Evolutionary conservation across 2,113 vertebrate genomes (phyloP), one percentile per base, ranked within the genome.

Genomic region (Pitta sordida): DNA sequence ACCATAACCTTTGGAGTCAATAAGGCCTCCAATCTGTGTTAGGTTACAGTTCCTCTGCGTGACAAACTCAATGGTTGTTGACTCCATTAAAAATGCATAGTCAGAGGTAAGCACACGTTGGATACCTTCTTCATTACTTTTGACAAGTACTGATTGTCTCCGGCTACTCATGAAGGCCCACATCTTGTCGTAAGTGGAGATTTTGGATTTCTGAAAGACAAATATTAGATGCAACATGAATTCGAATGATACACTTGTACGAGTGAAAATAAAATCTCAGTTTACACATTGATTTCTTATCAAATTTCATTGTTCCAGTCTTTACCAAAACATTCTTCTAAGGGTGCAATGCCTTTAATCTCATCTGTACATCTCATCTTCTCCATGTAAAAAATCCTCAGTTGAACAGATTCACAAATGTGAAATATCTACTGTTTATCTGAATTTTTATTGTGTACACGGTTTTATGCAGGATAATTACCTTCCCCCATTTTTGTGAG

Each of bases 111-210:
- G 98, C 74, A 99, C 99, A 3, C 99, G 98, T 76, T 99, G 98
- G 93, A 99, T 99, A 32, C 99, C 99, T 96, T 99, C 99, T 91
- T 99, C 99, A 30, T 99, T 98, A 80, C 98, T 99, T 97, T 99
- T 99, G 94, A 99, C 99, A 97, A 99, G 99, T 82, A 99, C 99
- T 3, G 99, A 98, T 96, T 99, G 99, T 75, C 98, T 98, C 64
- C 99, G 98, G 96, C 99, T 99, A 97, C 99, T 99, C 99, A 99
- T 99, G 95, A 99, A 99, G 87, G 99, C 99, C 99, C 99, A 99
- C 99, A 99, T 99, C 98, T 99, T 99, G 92, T 99, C 99, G 10
- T 99, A 99, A 0, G 99, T 99, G 64, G 99, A 99, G 93, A 99
- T 99, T 98, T 99, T 99, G 69, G 99, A 99, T 99, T 99, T 99